Evolutionary conservation across 2,797 vertebrate genomes (phyloP).

Genomic region (Centropyge bicolor): DNA sequence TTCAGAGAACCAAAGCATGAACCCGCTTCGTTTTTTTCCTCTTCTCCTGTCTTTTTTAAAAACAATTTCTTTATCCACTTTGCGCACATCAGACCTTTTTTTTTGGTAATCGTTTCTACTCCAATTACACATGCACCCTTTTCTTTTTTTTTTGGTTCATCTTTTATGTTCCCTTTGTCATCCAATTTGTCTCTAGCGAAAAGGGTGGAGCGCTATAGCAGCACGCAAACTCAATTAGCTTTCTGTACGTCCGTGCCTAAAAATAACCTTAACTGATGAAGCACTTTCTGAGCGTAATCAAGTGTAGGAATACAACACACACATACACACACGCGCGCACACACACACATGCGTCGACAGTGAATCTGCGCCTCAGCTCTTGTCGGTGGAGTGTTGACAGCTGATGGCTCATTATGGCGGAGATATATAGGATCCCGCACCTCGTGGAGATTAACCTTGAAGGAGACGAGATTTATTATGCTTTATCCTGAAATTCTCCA

Average conservation of each 20-base stretch:
- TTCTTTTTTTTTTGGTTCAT: slow-evolving; percentile 14
- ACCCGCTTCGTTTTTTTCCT: slow-evolving; percentile 32
- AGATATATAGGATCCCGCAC: slow-evolving; percentile 53
- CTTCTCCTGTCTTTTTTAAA: slow-evolving; percentile 33
- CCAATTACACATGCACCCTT: slow-evolving; percentile 19
- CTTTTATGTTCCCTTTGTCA: slow-evolving; percentile 26
- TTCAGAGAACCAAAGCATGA: slow-evolving; percentile 56
- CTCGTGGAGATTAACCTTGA: slow-evolving; percentile 64
- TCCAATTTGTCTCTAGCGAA: slow-evolving; percentile 31
- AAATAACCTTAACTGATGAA: slow-evolving; percentile 33
- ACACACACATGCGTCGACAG: slow-evolving; percentile 16
- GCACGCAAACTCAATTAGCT: slow-evolving; percentile 11
- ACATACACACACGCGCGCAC: slow-evolving; percentile 15
- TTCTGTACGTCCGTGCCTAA: slow-evolving; percentile 2
- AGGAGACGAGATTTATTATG: slow-evolving; percentile 23
- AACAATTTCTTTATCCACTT: slow-evolving; percentile 30
- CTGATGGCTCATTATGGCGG: slow-evolving; percentile 66
- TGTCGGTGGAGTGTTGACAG: slow-evolving; percentile 50
- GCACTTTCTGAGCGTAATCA: slow-evolving; percentile 19
- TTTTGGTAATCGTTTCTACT: background rate
- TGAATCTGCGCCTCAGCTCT: slow-evolving; percentile 18
- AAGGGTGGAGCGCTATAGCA: background rate
- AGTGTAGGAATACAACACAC: background rate
- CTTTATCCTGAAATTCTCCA: slow-evolving; percentile 37
- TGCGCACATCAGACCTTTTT: slow-evolving; percentile 14